Conservation (phyloP, 2,797 vertebrate species). For the Pseudochromis fuscus region DNA sequence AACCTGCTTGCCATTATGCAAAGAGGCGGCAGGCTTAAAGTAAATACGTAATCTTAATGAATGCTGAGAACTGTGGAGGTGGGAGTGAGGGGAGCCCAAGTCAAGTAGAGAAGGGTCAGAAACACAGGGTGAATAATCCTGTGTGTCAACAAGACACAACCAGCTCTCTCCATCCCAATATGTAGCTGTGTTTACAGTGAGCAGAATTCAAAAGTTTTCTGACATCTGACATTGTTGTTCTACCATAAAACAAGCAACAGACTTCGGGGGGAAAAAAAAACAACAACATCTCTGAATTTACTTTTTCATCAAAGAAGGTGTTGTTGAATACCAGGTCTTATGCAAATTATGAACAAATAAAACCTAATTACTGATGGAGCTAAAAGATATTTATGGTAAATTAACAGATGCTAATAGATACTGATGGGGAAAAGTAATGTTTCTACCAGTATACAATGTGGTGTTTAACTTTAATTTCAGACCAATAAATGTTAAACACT, state of each 20-base stretch:
- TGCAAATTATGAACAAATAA: constrained; percentile 17
- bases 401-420: constrained; percentile 45
- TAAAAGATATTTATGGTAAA: constrained; percentile 29
- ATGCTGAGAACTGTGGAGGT: constrained; percentile 81
- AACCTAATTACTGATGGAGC: constrained; percentile 22
- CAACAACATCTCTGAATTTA: constrained; percentile 24
- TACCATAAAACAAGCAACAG: constrained; percentile 54
- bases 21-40: constrained; percentile 81
- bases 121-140: constrained; percentile 85
- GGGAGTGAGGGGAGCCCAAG: constrained; percentile 75
- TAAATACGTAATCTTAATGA: constrained; percentile 86
- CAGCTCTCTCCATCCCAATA: constrained; percentile 68
- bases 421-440: constrained; percentile 15
- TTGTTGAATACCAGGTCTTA: constrained; percentile 15
- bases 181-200: constrained; percentile 79
- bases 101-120: constrained; percentile 84
- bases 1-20: constrained; percentile 83
- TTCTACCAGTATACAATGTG: constrained; percentile 5
- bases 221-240: constrained; percentile 70
- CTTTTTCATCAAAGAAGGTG: constrained; percentile 1
- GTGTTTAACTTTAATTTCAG: constrained; percentile 11
- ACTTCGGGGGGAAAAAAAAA: too few relatives aligned
- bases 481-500: constrained; percentile 11
- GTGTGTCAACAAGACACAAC: constrained; percentile 83
- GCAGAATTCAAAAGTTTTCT: constrained; percentile 63